Evolutionary conservation across 2,888 invertebrate species (phyloP).

Genomic region (Cheiracanthium punctorium): DNA sequence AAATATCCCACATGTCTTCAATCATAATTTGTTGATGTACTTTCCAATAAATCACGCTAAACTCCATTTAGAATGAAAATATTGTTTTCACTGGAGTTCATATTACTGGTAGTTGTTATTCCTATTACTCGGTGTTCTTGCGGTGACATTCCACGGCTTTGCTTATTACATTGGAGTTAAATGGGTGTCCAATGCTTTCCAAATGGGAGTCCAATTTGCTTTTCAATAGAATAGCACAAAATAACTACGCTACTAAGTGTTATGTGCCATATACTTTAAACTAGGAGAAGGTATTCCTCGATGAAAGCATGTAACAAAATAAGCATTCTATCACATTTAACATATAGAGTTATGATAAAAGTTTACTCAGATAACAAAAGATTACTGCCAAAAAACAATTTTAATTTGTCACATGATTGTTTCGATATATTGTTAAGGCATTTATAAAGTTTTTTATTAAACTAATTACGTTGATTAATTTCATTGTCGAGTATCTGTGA

Average conservation of each 20-base stretch:
- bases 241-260: constrained; percentile 43
- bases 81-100: constrained; percentile 52
- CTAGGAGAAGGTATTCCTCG: constrained; percentile 22
- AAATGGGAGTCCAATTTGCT: constrained; percentile 34
- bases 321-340: too few species aligned
- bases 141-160: constrained; percentile 64
- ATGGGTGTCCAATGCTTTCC: too few species aligned
- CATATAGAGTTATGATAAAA: too few species aligned
- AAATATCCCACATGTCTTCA: constrained; percentile 38
- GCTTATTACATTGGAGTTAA: constrained; percentile 30
- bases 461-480: too few species aligned
- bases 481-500: too few species aligned
- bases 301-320: too few species aligned
- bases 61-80: constrained; percentile 41
- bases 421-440: too few species aligned
- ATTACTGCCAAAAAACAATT: too few species aligned
- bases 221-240: constrained; percentile 52
- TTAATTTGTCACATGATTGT: too few species aligned
- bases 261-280: constrained; percentile 34
- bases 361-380: too few species aligned
- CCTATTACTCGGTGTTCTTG: constrained; percentile 60
- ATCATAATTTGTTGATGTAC: constrained; percentile 53
- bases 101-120: constrained; percentile 55
- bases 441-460: too few species aligned
- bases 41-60: constrained; percentile 51